Base-by-base conservation (phyloP, 2,113 vertebrate genomes). In the Microtus richardsoni region DNA sequence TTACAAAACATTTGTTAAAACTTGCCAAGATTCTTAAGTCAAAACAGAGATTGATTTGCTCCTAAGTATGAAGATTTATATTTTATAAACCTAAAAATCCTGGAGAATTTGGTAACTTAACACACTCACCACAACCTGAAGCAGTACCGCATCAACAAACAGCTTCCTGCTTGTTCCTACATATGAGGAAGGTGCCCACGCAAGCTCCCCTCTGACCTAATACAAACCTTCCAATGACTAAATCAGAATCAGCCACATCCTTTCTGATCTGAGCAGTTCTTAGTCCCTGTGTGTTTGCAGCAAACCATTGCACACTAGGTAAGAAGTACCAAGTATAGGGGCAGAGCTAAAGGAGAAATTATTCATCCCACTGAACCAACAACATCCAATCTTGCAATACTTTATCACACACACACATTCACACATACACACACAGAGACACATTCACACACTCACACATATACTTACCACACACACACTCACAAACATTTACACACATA, bases 1-100 rank as follows among this genome's bases (percentile, higher is more conserved):
- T 85, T 90, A 28, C 36, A 83, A 92, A 93, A 75, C n/a, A 79
- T 62, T 75, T 90, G 80, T 58, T 94, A 94, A 92, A 95, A n/a
- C 30, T 62, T 94, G 77, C 80, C 75, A 87, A 87, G 21, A 75
- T 71, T 79, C 68, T 87, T 87, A 92, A 91, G 88, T 77, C 68
- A 93, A 62, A 78, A 16, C 28, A 74, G n/a, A 89, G 52, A 77
- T 36, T 91, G 70, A 91, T 82, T 80, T 73, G 47, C 88, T 86
- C 82, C 60, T 74, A 30, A 88, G 21, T 47, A 3, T 79, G 41
- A 66, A 33, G 5, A 10, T 14, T 49, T 89, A 54, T 91, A 41
- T 88, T 85, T 39, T 88, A 79, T 78, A 87, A 78, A 16, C 17
- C 28, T 60, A 62, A 89, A 94, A 88, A 28, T 86, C 41, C 39